Evolutionary conservation across 2,113 vertebrate species (phyloP).

Genomic region (Pseudorhombus dupliciocellatus): DNA sequence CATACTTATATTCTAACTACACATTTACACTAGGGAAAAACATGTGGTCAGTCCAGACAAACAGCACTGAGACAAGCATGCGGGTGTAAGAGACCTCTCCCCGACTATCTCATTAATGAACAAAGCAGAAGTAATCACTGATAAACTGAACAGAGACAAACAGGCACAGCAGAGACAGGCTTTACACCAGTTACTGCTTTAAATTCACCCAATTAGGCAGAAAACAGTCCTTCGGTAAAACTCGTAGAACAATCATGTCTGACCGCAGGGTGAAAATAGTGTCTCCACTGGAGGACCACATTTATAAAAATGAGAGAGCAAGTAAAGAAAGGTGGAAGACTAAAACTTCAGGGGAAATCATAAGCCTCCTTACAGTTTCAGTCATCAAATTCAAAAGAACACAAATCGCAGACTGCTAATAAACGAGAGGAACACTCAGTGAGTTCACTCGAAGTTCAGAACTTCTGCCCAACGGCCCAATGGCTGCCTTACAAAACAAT

Average conservation of each 20-base stretch:
- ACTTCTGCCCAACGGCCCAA: too few species aligned
- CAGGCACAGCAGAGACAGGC: neutral
- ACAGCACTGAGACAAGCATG: conserved; percentile 1
- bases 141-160: neutral
- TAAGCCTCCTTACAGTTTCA: neutral
- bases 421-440: too few species aligned
- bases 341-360: neutral
- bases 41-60: conserved; percentile 8
- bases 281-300: neutral
- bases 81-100: neutral
- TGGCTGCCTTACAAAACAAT: too few species aligned
- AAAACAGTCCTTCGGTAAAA: neutral
- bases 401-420: neutral
- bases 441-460: too few species aligned
- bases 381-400: neutral
- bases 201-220: conserved; percentile 1
- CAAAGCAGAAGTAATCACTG: conserved; percentile 13
- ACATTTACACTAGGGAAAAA: conserved; percentile 15
- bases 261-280: neutral
- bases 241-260: neutral
- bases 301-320: neutral
- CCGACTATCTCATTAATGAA: conserved; percentile 3
- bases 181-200: neutral
- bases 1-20: neutral
- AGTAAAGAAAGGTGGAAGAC: neutral